Evolutionary conservation across 2,113 vertebrate species (phyloP).

Genomic region (Rhizomys pruinosus): DNA sequence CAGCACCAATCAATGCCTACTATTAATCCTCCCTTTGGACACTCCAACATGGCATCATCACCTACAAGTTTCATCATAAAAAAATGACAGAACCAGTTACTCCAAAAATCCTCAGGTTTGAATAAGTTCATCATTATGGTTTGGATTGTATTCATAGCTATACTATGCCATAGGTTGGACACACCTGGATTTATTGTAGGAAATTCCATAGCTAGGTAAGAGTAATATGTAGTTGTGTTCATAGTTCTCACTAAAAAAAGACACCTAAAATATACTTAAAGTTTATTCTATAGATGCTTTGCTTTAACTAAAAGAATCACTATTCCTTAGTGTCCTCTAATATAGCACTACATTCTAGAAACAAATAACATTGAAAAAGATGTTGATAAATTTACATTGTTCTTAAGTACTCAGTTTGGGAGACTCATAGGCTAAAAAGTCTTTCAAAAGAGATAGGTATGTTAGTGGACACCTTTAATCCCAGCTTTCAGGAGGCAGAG

Average conservation of each 20-base stretch:
- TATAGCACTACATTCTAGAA: not conserved
- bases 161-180: not conserved
- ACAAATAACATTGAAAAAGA: slow-evolving; percentile 38
- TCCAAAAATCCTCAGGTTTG: not conserved
- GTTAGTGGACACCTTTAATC: too few relatives aligned
- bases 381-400: slow-evolving; percentile 28
- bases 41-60: not conserved
- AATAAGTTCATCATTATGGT: not conserved
- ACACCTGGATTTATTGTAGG: not conserved
- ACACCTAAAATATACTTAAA: not conserved
- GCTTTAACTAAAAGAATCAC: slow-evolving; percentile 21
- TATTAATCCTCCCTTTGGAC: not conserved
- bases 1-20: not conserved
- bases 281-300: not conserved
- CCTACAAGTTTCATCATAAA: not conserved
- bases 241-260: not conserved
- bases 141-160: too few relatives aligned
- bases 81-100: not conserved
- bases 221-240: not conserved
- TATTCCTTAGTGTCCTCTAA: not conserved
- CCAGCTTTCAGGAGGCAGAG: too few relatives aligned
- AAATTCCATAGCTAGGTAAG: not conserved
- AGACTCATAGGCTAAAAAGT: not conserved
- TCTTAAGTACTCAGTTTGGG: slow-evolving; percentile 7
- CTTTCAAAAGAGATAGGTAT: too few relatives aligned